Base-by-base conservation (phyloP, 2,888 invertebrate species). In the Crepidodera aurea region DNA sequence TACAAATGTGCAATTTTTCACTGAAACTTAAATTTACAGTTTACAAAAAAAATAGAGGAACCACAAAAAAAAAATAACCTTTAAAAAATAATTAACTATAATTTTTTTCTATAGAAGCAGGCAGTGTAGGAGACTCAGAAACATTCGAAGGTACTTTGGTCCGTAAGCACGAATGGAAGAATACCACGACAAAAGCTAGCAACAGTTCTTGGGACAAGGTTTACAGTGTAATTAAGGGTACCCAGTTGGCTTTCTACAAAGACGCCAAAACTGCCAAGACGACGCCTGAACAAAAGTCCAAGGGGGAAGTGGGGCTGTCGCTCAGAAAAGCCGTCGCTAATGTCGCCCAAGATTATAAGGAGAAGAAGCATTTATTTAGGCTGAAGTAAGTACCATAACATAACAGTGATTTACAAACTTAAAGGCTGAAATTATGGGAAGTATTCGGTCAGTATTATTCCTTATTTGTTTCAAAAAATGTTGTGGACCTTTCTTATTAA, bases 351-450 rank as follows among this genome's bases (percentile, higher is more conserved):
- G 98, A 99, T 85, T 99, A 99, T 84, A 96, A 94, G 72, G 99
- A 99, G 89, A 96, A 96, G 88, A 98, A 98, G 85, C 93, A 98
- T 82, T 99, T 99, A 77, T 95, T 99, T 87, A 90, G 98, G 83
- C 88, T 97, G 78, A 95, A 94, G 94, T 95, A 80, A 84, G 86
- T 81, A 39, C 6, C 8, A 25, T 25, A 25, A 25, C n/a, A n/a
- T n/a, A n/a, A n/a, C n/a, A n/a, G n/a, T n/a, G n/a, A n/a, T n/a
- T n/a, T n/a, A n/a, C n/a, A n/a, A n/a, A n/a, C n/a, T n/a, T n/a
- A n/a, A n/a, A n/a, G n/a, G n/a, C n/a, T n/a, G n/a, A n/a, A n/a
- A n/a, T n/a, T n/a, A n/a, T n/a, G n/a, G n/a, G n/a, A n/a, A n/a
- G n/a, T n/a, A n/a, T n/a, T n/a, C n/a, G n/a, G n/a, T n/a, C n/a